A percentile compares a stretch with the other conserved stretches of the same genome.
Conservation (phyloP, 1,140 invertebrate genomes). For the Zaprionus taronus region DNA sequence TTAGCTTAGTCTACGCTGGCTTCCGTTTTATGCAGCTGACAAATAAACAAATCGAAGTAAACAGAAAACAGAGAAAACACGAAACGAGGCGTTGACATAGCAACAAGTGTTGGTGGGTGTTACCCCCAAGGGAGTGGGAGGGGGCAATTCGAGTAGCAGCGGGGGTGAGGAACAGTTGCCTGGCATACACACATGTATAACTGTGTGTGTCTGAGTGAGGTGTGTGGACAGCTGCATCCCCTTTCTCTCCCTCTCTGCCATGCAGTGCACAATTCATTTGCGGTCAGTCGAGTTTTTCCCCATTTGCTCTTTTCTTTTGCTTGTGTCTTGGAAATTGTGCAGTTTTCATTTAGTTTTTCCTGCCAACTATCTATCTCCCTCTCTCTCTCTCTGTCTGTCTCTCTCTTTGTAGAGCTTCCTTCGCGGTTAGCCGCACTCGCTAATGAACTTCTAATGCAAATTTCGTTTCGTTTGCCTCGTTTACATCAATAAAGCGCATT, state of each 20-base stretch:
- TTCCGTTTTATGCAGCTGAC: conserved; percentile 42
- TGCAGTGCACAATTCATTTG: conserved; percentile 61
- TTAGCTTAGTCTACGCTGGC: conserved; percentile 15
- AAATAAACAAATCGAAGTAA: conserved; percentile 31
- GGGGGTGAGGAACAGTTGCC: neutral
- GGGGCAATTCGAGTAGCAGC: neutral
- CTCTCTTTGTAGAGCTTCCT: conserved; percentile 35
- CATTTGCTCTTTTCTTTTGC: conserved; percentile 4
- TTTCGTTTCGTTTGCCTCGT: conserved; percentile 33
- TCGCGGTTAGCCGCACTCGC: conserved; percentile 59
- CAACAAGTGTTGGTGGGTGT: conserved; percentile 69
- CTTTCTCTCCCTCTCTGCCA: neutral
- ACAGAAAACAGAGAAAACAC: conserved; percentile 51
- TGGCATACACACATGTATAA: neutral
- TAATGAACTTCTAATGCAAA: conserved; percentile 83
- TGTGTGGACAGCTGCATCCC: neutral
- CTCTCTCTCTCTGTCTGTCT: neutral
- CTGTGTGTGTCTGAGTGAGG: neutral
- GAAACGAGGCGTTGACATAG: conserved; percentile 65
- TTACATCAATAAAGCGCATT: conserved; percentile 51
- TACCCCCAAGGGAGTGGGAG: neutral
- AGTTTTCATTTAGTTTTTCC: conserved; percentile 45
- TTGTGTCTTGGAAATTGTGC: conserved; percentile 45
- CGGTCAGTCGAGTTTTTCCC: conserved; percentile 36
- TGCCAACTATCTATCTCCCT: neutral